phyloP scores from a whole-genome alignment of 2,113 vertebrate species.

The Taurulus bubalis region DNA sequence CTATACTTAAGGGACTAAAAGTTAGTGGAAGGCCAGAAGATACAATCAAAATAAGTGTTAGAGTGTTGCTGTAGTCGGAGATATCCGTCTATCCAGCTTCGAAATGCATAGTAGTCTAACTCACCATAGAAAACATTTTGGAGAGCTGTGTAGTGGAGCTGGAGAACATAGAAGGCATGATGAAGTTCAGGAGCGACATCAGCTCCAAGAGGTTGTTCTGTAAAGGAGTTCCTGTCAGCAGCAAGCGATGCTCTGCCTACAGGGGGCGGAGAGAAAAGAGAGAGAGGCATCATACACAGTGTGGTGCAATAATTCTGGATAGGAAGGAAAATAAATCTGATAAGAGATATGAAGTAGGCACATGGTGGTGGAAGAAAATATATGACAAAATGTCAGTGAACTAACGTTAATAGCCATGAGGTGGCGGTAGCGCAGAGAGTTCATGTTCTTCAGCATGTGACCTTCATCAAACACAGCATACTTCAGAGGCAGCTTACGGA shows the following conservation, averaged over 20 bases:
- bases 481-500: slow-evolving; percentile 88
- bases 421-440: slow-evolving; percentile 92
- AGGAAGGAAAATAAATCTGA: background rate
- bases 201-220: slow-evolving; percentile 97
- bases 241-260: slow-evolving; percentile 91
- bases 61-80: background rate
- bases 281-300: background rate
- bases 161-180: slow-evolving; percentile 99
- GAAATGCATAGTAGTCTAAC: background rate
- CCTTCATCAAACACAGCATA: slow-evolving; percentile 98
- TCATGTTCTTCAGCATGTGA: slow-evolving; percentile 99
- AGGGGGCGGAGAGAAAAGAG: background rate
- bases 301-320: background rate
- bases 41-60: background rate
- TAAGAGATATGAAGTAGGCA: background rate
- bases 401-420: slow-evolving; percentile 94
- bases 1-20: background rate
- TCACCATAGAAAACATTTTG: slow-evolving; percentile 96
- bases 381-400: background rate
- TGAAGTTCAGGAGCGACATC: slow-evolving; percentile 97
- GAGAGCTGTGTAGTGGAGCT: slow-evolving; percentile 92
- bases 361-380: background rate
- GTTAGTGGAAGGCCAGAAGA: background rate
- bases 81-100: background rate
- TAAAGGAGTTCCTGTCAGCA: slow-evolving; percentile 95